Evolutionary conservation across 2,888 invertebrate genomes (phyloP).

Genomic region (Aromia moschata): DNA sequence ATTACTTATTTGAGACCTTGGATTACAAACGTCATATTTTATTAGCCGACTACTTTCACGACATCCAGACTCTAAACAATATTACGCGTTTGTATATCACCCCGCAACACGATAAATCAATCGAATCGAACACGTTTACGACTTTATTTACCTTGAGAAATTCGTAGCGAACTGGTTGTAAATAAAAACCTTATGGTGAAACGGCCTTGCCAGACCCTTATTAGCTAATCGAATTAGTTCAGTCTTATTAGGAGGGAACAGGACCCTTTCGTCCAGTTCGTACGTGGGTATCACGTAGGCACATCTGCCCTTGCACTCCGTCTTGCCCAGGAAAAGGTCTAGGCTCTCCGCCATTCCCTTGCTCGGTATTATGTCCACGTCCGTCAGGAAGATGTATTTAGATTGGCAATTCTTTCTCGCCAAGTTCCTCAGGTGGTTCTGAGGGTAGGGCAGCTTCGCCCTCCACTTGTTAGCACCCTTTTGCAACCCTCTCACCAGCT

Average conservation of each 20-base stretch:
- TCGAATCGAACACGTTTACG: too few species aligned
- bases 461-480: slow-evolving; percentile 67
- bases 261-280: slow-evolving; percentile 82
- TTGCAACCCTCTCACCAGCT: slow-evolving; percentile 64
- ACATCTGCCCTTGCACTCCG: slow-evolving; percentile 70
- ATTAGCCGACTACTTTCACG: too few species aligned
- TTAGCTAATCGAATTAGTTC: slow-evolving; percentile 79
- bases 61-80: too few species aligned
- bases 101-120: too few species aligned
- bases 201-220: slow-evolving; percentile 85
- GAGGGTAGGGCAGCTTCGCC: slow-evolving; percentile 82
- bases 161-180: slow-evolving; percentile 93
- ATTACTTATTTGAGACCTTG: too few species aligned
- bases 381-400: slow-evolving; percentile 83
- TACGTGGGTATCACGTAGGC: slow-evolving; percentile 92
- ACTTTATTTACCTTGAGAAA: slow-evolving; percentile 75
- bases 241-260: slow-evolving; percentile 83
- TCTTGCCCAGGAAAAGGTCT: slow-evolving; percentile 72
- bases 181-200: slow-evolving; percentile 91
- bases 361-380: slow-evolving; percentile 89
- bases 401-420: slow-evolving; percentile 87
- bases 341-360: slow-evolving; percentile 75
- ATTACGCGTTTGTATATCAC: too few species aligned
- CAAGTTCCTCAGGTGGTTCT: slow-evolving; percentile 87
- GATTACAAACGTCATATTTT: too few species aligned